Evolutionary conservation across 2,113 vertebrate species (phyloP).

Genomic region (Ceratotherium simum): DNA sequence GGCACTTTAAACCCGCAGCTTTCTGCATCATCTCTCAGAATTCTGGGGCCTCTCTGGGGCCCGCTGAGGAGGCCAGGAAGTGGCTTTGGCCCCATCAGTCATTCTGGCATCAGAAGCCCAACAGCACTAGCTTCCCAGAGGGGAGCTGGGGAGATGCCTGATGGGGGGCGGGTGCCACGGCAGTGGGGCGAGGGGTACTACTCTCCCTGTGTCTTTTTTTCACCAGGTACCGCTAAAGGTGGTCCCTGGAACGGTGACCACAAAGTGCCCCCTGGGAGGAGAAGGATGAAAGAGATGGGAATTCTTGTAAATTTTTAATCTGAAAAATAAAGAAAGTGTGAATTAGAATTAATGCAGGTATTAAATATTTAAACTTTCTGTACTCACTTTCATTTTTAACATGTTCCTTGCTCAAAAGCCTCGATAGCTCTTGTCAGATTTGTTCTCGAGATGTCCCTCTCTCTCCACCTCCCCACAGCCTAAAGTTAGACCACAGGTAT

Average conservation of each 20-base stretch:
- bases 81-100: constrained; percentile 8
- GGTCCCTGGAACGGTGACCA: constrained; percentile 54
- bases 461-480: not conserved
- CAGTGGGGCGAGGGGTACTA: not conserved
- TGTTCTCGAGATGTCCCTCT: constrained; percentile 71
- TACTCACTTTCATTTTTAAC: constrained; percentile 84
- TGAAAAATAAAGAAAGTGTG: constrained; percentile 85
- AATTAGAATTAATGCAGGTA: constrained; percentile 83
- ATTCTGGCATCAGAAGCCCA: not conserved
- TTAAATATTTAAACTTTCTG: constrained; percentile 85
- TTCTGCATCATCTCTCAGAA: not conserved
- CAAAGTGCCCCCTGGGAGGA: constrained; percentile 43
- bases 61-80: constrained; percentile 38
- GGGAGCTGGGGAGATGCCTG: not conserved
- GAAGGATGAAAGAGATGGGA: constrained; percentile 71
- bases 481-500: constrained; percentile 58
- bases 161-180: not conserved
- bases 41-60: not conserved
- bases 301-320: constrained; percentile 84
- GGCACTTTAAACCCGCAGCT: constrained; percentile 6
- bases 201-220: not conserved
- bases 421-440: constrained; percentile 63
- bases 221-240: not conserved
- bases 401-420: constrained; percentile 77
- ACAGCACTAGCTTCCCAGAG: not conserved